phyloP scores from a whole-genome alignment of 2,113 vertebrate species.

The Catharus bicknelli region DNA sequence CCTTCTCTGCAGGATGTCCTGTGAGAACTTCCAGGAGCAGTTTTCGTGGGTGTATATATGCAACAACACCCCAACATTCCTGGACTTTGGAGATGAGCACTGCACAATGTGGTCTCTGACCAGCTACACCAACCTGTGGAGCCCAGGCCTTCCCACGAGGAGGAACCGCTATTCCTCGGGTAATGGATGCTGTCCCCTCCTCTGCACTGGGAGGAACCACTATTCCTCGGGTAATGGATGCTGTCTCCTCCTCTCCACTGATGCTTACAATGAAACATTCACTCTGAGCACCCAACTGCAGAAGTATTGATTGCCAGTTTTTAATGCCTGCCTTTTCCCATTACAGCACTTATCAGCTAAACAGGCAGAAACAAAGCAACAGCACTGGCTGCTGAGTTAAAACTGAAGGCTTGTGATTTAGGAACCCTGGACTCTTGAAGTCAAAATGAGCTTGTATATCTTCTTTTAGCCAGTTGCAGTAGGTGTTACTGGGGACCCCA shows the following conservation, averaged over 20 bases:
- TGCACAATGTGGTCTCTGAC: slow-evolving; percentile 43
- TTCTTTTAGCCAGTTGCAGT: neutral
- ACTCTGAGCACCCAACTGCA: neutral
- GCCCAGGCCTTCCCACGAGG: neutral
- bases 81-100: slow-evolving; percentile 42
- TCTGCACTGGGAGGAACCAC: neutral
- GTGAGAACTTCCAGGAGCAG: slow-evolving; percentile 67
- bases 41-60: slow-evolving; percentile 70
- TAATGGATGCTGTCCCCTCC: neutral
- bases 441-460: neutral
- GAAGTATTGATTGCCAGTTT: neutral
- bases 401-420: neutral
- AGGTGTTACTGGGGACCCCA: neutral
- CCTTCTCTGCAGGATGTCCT: slow-evolving; percentile 72
- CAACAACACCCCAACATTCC: slow-evolving; percentile 46
- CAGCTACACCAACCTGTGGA: neutral
- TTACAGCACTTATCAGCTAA: neutral
- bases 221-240: neutral
- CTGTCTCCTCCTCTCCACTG: too few relatives aligned
- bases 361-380: slow-evolving; percentile 5
- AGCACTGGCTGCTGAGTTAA: neutral
- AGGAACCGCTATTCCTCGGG: neutral
- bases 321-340: neutral
- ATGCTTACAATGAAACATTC: neutral
- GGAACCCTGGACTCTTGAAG: neutral